Evolutionary conservation across 2,888 invertebrate genomes (phyloP).

Genomic region (Tridacna gigas): DNA sequence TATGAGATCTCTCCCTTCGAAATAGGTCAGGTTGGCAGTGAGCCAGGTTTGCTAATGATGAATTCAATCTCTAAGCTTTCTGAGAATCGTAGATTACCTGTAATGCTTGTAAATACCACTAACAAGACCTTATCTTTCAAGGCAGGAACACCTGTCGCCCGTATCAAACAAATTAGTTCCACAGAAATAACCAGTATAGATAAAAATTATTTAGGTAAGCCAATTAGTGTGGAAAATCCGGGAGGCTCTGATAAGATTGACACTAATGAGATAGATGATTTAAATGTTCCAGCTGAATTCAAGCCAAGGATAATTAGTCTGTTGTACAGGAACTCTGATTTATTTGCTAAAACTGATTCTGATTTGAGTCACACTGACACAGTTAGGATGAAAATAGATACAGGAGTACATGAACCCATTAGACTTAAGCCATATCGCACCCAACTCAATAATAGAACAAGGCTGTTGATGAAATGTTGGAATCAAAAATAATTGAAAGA

Average conservation of each 20-base stretch:
- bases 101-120: background rate
- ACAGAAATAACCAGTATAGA: too few species aligned
- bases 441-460: slow-evolving; percentile 34
- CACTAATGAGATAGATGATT: background rate
- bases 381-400: slow-evolving; percentile 32
- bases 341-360: slow-evolving; percentile 1
- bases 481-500: slow-evolving; percentile 21
- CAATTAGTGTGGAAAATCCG: too few species aligned
- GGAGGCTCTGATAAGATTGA: too few species aligned
- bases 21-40: slow-evolving; percentile 10
- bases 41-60: slow-evolving; percentile 10
- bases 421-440: too few species aligned
- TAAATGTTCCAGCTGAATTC: background rate
- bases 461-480: slow-evolving; percentile 38
- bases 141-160: too few species aligned
- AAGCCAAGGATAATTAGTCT: background rate
- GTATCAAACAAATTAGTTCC: too few species aligned
- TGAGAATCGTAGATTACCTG: background rate
- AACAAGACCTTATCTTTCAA: too few species aligned
- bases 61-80: slow-evolving; percentile 1
- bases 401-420: too few species aligned
- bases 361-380: slow-evolving; percentile 26
- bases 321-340: background rate
- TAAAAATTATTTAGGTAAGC: slow-evolving; percentile 18
- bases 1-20: background rate